Conservation (phyloP, 1,140 invertebrate species). For the Metaphire vulgaris region DNA sequence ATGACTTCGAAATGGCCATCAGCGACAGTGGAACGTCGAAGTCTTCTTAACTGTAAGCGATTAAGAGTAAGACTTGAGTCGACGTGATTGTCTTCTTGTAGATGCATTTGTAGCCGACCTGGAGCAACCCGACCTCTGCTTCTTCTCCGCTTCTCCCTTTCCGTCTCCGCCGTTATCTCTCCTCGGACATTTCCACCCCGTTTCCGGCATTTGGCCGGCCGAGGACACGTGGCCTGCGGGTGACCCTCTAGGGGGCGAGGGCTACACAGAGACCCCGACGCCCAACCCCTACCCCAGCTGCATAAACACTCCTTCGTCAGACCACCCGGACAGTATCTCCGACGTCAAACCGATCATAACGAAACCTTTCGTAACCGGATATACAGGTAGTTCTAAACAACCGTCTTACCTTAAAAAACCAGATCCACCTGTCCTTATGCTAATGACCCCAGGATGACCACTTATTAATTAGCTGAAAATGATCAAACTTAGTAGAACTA, state of each 20-base stretch:
- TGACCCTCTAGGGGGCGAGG: not conserved
- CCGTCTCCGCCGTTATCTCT: not conserved
- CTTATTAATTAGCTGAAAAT: no score
- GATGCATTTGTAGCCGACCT: not conserved
- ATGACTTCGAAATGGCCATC: no score
- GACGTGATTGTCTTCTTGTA: no score
- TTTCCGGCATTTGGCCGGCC: not conserved
- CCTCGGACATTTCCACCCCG: no score
- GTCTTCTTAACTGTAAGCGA: no score
- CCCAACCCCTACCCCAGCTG: not conserved
- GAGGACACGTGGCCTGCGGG: not conserved
- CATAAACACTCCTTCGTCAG: not conserved
- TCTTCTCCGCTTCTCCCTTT: not conserved
- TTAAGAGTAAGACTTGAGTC: no score
- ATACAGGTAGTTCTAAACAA: not conserved
- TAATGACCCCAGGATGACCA: no score
- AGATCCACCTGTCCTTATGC: no score
- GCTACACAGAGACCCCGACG: not conserved
- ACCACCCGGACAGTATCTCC: not conserved
- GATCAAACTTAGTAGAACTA: no score
- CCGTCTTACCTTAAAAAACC: no score
- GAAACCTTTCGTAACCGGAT: not conserved
- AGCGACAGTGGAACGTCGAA: no score
- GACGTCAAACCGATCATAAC: not conserved
- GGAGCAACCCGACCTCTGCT: not conserved